Percentiles rank a stretch among this genome's conserved stretches.
phyloP scores from a whole-genome alignment of 2,113 vertebrate genomes.

The Syngnathoides biaculeatus region DNA sequence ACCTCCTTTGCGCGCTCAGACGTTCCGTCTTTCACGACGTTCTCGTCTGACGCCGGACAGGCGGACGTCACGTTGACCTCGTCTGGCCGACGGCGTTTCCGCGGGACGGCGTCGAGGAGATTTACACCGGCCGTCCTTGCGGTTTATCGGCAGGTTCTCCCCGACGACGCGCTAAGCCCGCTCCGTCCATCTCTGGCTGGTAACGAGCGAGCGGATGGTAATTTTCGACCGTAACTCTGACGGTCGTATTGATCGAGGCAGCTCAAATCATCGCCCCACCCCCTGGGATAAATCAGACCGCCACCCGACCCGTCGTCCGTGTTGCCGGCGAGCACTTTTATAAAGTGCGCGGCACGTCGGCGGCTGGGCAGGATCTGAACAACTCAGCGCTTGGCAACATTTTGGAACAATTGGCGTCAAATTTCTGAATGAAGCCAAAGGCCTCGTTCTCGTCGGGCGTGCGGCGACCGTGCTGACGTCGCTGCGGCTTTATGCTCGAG shows the following conservation, averaged over 20 bases:
- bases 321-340: conserved; percentile 16
- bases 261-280: conserved; percentile 59
- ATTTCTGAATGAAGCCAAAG: background rate
- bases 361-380: no score
- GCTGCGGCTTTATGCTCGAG: no score
- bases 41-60: conserved; percentile 19
- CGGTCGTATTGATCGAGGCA: conserved; percentile 57
- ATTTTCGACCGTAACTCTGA: conserved; percentile 60
- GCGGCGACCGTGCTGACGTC: no score
- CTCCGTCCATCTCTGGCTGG: conserved; percentile 42
- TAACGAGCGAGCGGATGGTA: conserved; percentile 64
- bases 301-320: conserved; percentile 1
- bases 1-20: no score
- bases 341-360: conserved; percentile 10
- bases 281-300: conserved; percentile 49
- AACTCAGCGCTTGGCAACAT: background rate
- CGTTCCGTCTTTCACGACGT: conserved; percentile 51
- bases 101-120: conserved; percentile 42
- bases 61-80: conserved; percentile 45
- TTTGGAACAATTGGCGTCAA: background rate
- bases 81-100: conserved; percentile 27
- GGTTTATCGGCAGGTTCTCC: conserved; percentile 55
- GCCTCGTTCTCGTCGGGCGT: no score
- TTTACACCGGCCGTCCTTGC: conserved; percentile 28
- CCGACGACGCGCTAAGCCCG: background rate